Evolutionary conservation across 37 sponge, comb jelly and placozoan species (phyloP).

Genomic region (Hormiphora californensis): DNA sequence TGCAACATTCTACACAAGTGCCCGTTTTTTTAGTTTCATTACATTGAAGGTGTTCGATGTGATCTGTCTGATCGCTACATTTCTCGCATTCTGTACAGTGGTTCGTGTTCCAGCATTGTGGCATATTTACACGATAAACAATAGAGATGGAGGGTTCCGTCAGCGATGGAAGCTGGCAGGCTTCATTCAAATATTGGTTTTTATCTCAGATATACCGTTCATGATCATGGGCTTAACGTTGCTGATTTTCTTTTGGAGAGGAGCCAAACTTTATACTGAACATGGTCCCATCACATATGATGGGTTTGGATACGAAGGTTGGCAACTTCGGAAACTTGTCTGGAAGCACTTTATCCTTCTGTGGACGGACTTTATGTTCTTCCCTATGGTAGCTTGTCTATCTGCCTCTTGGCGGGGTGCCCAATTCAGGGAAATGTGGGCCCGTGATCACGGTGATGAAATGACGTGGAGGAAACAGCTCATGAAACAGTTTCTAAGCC

Average conservation of each 20-base stretch:
- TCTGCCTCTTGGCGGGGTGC: background rate
- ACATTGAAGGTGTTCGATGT: background rate
- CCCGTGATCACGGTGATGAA: background rate
- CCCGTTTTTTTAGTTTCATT: background rate
- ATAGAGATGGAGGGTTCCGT: background rate
- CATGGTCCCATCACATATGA: conserved; percentile 2
- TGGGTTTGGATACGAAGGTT: background rate
- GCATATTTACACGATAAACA: background rate
- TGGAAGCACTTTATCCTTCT: conserved; percentile 3
- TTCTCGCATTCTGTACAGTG: background rate
- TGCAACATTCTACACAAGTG: background rate
- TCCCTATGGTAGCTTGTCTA: background rate
- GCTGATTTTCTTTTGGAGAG: background rate
- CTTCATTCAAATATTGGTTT: background rate
- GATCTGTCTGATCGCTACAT: background rate
- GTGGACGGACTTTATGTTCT: background rate
- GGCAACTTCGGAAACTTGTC: background rate
- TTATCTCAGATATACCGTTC: background rate
- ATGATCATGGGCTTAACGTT: background rate
- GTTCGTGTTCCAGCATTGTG: background rate
- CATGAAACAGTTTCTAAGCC: background rate
- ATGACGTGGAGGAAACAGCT: background rate
- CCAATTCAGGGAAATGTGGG: background rate
- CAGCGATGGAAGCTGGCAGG: background rate
- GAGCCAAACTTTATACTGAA: background rate